Evolutionary conservation across 2,113 vertebrate genomes (phyloP).

Genomic region (Symphodus melops): DNA sequence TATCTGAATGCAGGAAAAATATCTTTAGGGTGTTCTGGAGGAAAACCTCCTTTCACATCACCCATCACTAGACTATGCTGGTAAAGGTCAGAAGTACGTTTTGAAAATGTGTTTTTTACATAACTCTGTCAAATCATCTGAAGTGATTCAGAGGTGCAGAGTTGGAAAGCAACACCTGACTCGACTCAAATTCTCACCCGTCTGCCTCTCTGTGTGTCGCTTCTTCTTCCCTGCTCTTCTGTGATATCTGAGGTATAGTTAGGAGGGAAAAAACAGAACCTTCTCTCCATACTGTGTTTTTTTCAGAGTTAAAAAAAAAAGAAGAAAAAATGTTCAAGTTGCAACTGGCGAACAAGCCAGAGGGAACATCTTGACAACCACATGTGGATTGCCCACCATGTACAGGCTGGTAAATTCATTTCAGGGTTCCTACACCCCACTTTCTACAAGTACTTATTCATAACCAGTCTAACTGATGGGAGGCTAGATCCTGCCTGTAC

Average conservation of each 20-base stretch:
- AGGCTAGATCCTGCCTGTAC: constrained; percentile 41
- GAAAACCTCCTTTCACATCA: neutral
- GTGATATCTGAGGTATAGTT: neutral
- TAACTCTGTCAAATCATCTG: neutral
- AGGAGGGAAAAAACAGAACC: neutral
- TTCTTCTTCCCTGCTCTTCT: neutral
- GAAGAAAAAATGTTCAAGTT: constrained; percentile 9
- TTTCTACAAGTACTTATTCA: constrained; percentile 12
- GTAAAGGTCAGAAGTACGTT: constrained; percentile 28
- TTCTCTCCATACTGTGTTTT: neutral
- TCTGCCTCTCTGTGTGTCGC: neutral
- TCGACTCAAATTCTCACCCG: neutral
- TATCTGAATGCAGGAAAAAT: too few species aligned
- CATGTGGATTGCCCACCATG: constrained; percentile 1
- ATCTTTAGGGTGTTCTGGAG: too few species aligned
- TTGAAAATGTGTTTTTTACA: constrained; percentile 29
- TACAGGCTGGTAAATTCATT: constrained; percentile 13
- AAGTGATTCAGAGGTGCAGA: constrained; percentile 47
- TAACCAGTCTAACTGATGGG: constrained; percentile 18
- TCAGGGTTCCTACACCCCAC: neutral
- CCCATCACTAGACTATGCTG: constrained; percentile 17
- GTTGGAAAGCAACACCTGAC: constrained; percentile 22
- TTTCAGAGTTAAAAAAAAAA: neutral
- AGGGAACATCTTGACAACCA: constrained; percentile 12
- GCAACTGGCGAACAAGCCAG: constrained; percentile 25